A percentile compares a stretch with the other conserved stretches of the same genome.
These are phyloP conservation scores for Drosophila nebulosa DNA, from an alignment of 1,140 invertebrate species.

Conservation along the genomic window DNA sequence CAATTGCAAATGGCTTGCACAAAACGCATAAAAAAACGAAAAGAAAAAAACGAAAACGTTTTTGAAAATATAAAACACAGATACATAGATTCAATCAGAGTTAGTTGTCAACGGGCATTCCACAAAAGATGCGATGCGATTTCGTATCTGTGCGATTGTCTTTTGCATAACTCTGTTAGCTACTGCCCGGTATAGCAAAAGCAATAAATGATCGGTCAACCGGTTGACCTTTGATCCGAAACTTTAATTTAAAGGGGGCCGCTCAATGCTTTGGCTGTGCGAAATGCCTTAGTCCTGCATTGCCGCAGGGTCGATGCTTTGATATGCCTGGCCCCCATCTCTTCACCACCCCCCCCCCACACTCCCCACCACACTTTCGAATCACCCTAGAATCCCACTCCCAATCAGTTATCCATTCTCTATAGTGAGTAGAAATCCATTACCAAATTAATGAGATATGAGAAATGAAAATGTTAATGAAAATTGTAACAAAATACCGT, in stretches of 20 bases:
- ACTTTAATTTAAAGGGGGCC: conserved; percentile 27
- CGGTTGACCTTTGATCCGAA: conserved; percentile 5
- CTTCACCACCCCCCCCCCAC: too few relatives aligned
- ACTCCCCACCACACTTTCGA: too few relatives aligned
- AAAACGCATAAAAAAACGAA: conserved; percentile 46
- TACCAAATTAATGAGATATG: neutral
- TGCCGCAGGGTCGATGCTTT: conserved; percentile 58
- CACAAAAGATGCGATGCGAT: conserved; percentile 39
- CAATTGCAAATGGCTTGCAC: conserved; percentile 64
- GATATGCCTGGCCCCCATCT: conserved; percentile 3
- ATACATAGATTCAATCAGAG: conserved; percentile 73
- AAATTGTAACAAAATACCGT: conserved; percentile 44
- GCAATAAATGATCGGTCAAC: neutral
- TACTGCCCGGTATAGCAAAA: conserved; percentile 59
- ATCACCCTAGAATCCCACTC: neutral
- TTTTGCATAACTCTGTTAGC: conserved; percentile 78
- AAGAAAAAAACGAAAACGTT: conserved; percentile 18
- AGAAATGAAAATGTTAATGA: neutral
- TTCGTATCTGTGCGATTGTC: conserved; percentile 61
- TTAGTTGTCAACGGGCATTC: conserved; percentile 79
- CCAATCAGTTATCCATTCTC: neutral
- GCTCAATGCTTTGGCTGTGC: conserved; percentile 56
- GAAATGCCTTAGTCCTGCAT: conserved; percentile 58
- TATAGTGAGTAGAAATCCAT: conserved; percentile 39
- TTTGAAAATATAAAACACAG: conserved; percentile 30